phyloP scores from a whole-genome alignment of 2,113 vertebrate genomes.

The Lanius collurio region DNA sequence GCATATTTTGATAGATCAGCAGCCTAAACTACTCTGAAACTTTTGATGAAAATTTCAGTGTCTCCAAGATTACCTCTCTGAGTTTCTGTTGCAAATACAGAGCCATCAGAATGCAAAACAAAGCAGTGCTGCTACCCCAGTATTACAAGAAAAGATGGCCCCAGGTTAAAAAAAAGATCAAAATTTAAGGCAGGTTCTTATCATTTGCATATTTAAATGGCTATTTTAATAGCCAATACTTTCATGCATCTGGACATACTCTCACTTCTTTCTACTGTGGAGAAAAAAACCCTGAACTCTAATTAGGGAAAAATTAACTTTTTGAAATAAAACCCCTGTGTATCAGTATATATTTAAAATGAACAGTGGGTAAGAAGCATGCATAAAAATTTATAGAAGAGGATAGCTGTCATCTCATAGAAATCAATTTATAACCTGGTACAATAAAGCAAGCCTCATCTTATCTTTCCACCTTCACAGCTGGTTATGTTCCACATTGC shows the following conservation, averaged over 20 bases:
- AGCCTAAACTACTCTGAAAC: not conserved
- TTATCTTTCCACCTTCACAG: not conserved
- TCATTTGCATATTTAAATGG: not conserved
- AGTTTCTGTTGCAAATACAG: not conserved
- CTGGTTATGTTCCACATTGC: not conserved
- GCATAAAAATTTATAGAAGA: not conserved
- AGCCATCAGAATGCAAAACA: not conserved
- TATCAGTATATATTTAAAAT: not conserved
- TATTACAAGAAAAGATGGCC: not conserved
- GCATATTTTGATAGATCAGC: not conserved
- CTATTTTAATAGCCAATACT: not conserved
- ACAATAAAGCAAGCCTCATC: not conserved
- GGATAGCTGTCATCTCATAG: not conserved
- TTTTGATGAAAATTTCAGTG: not conserved
- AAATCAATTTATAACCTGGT: not conserved
- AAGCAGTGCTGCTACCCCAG: not conserved
- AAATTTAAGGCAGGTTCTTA: not conserved
- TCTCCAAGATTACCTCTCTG: not conserved
- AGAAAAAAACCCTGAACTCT: not conserved
- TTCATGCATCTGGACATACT: not conserved
- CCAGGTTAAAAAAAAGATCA: not conserved
- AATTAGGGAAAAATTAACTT: not conserved
- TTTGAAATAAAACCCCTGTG: rapidly evolving
- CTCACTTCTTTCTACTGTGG: not conserved
- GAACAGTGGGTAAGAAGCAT: not conserved